phyloP scores from a whole-genome alignment of 1,140 invertebrate genomes.

The Calycopis cecrops region DNA sequence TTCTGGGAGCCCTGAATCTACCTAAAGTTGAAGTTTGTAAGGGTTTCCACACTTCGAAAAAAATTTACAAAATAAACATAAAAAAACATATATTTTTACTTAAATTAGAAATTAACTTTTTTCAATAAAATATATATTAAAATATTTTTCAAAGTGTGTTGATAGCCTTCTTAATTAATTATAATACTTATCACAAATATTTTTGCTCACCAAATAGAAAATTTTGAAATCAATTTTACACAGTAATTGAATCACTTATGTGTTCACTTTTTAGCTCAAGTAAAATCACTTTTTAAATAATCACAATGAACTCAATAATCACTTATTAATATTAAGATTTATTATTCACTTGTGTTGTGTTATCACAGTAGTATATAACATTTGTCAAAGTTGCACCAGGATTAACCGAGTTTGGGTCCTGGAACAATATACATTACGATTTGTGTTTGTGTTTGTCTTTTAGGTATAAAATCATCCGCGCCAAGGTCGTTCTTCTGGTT shows the following conservation, averaged over 20 bases:
- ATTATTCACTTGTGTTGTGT: constrained; percentile 10
- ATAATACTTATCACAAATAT: too few species aligned
- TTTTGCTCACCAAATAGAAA: too few species aligned
- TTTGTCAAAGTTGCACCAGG: constrained; percentile 1
- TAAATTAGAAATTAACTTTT: too few species aligned
- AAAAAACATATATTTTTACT: too few species aligned
- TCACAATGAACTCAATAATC: too few species aligned
- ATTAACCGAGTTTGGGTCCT: constrained; percentile 28
- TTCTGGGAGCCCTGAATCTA: constrained; percentile 60
- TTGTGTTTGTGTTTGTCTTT: constrained; percentile 67
- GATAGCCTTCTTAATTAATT: too few species aligned
- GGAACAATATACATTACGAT: constrained; percentile 49
- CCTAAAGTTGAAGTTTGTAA: constrained; percentile 26
- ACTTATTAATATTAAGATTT: background rate
- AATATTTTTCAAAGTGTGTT: too few species aligned
- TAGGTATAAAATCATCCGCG: constrained; percentile 74
- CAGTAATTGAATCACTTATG: too few species aligned
- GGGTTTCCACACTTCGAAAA: constrained; percentile 9
- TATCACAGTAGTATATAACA: constrained; percentile 27
- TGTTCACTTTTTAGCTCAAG: too few species aligned
- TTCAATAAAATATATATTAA: too few species aligned
- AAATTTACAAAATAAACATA: background rate
- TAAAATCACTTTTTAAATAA: too few species aligned
- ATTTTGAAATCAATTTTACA: too few species aligned
- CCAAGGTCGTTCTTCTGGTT: constrained; percentile 74